A percentile compares a stretch with the other conserved stretches of the same genome.
Conservation (phyloP, 2,113 vertebrate species). For the Brienomyrus longianalis region DNA sequence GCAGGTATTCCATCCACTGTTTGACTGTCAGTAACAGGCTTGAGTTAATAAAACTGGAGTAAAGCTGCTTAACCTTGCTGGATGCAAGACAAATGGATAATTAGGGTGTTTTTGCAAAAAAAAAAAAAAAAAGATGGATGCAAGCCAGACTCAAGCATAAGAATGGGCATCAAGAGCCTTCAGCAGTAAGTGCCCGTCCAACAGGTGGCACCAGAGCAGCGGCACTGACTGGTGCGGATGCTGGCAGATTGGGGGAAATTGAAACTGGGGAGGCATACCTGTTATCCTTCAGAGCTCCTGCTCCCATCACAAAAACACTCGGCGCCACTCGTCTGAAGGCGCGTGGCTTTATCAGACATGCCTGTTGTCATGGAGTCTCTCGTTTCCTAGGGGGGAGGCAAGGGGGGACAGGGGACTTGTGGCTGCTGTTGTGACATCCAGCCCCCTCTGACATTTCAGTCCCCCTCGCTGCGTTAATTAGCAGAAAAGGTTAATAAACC, state of each 20-base stretch:
- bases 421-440: background rate
- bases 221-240: background rate
- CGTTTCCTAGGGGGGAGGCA: background rate
- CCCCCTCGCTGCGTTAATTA: slow-evolving; percentile 26
- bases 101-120: background rate
- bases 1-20: background rate
- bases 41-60: background rate
- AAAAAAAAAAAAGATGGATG: background rate
- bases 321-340: background rate
- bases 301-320: background rate
- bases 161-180: background rate
- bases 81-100: background rate
- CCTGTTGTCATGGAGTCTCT: background rate
- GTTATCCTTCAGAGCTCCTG: background rate
- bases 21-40: background rate
- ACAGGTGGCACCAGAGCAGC: background rate
- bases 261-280: background rate
- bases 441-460: slow-evolving; percentile 26
- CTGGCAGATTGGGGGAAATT: background rate
- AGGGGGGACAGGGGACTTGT: background rate
- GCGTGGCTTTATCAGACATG: background rate
- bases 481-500: slow-evolving; percentile 29
- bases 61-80: background rate
- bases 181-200: background rate
- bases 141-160: background rate